Conservation (phyloP, 2,888 invertebrate genomes). For the Drosophila dives region DNA sequence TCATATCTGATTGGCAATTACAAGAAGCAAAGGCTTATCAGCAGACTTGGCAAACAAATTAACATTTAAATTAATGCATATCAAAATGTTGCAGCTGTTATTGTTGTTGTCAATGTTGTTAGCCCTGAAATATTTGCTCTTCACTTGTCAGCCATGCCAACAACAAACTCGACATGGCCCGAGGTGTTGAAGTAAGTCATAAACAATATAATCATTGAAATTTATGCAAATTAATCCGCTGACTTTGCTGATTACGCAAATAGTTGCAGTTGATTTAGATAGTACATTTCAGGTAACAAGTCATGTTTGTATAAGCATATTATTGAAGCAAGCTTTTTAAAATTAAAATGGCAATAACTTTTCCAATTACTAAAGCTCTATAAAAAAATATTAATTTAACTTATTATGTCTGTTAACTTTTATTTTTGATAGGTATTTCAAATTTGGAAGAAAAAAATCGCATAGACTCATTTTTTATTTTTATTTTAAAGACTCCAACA, state of each 20-base stretch:
- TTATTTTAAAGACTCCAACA: background rate
- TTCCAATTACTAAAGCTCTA: background rate
- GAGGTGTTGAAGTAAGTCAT: background rate
- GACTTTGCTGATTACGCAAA: slow-evolving; percentile 43
- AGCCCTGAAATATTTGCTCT: slow-evolving; percentile 43
- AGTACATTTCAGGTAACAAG: background rate
- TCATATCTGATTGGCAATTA: slow-evolving; percentile 70
- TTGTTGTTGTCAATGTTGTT: slow-evolving; percentile 9
- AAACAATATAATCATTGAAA: slow-evolving; percentile 49
- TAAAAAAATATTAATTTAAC: background rate
- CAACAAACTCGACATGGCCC: slow-evolving; percentile 7
- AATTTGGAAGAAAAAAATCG: background rate
- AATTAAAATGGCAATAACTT: background rate
- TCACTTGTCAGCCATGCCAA: slow-evolving; percentile 38
- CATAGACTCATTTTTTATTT: background rate
- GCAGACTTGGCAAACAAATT: slow-evolving; percentile 70
- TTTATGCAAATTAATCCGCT: slow-evolving; percentile 65
- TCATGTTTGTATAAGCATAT: background rate
- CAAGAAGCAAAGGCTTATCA: slow-evolving; percentile 57
- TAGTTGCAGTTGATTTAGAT: slow-evolving; percentile 56
- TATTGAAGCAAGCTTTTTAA: background rate
- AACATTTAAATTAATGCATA: slow-evolving; percentile 76
- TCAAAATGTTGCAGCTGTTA: slow-evolving; percentile 43
- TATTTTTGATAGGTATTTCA: background rate
- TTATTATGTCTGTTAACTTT: background rate